These are phyloP conservation scores for Hystrix cristata DNA, from an alignment of 2,113 vertebrate species.

Conservation along the genomic window DNA sequence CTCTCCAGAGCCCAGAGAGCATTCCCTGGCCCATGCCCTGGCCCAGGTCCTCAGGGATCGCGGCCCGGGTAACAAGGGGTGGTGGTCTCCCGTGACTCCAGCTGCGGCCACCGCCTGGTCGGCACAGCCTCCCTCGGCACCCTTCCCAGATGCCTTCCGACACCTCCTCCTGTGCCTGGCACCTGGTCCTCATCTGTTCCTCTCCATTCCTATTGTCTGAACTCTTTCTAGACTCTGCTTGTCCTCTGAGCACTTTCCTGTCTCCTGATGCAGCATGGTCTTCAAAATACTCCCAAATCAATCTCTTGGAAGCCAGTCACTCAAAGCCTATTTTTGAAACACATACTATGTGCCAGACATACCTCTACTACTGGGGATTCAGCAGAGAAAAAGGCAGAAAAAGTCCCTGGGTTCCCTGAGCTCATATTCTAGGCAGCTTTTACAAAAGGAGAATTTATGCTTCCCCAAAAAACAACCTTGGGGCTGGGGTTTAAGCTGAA, in stretches of 20 bases:
- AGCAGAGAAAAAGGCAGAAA: neutral
- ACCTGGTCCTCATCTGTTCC: neutral
- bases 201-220: neutral
- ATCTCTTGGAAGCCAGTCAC: neutral
- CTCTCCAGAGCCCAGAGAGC: neutral
- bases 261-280: neutral
- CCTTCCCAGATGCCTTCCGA: neutral
- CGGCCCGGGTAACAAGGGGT: neutral
- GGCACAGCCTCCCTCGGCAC: neutral
- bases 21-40: neutral
- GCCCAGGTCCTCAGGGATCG: neutral
- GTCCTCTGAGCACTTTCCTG: neutral
- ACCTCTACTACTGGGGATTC: neutral
- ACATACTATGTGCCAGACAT: too few species aligned
- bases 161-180: neutral
- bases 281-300: neutral
- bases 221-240: neutral
- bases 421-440: neutral
- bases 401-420: neutral
- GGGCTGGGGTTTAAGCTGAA: too few species aligned
- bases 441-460: neutral
- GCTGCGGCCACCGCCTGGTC: fast-evolving
- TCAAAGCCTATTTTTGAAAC: neutral
- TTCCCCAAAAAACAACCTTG: neutral
- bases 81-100: fast-evolving